A percentile compares a stretch with the other conserved stretches of the same genome.
Evolutionary conservation across 2,113 vertebrate genomes (phyloP).

Genomic region (Puntigrus tetrazona): DNA sequence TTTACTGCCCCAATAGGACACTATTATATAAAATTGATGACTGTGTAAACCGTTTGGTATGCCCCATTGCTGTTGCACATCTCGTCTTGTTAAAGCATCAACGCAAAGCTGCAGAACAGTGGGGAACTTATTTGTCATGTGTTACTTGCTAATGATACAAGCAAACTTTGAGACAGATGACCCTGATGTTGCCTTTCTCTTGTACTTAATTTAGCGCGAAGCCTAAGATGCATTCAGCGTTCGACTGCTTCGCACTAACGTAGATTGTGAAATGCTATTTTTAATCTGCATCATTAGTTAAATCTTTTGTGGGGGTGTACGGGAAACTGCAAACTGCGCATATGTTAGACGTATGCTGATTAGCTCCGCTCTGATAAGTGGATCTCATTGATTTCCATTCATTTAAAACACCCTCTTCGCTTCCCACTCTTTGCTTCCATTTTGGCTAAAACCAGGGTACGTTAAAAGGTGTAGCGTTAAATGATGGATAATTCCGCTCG

Average conservation of each 20-base stretch:
- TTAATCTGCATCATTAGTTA: constrained; percentile 13
- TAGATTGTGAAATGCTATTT: constrained; percentile 31
- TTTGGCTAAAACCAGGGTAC: not conserved
- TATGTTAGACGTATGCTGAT: constrained; percentile 14
- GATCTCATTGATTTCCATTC: constrained; percentile 22
- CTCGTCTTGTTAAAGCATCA: constrained; percentile 27
- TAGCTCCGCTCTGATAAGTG: constrained; percentile 7
- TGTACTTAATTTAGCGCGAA: not conserved
- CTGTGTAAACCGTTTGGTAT: constrained; percentile 40
- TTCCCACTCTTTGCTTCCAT: not conserved
- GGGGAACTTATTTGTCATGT: not conserved
- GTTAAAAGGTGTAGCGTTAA: constrained; percentile 15
- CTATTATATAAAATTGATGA: constrained; percentile 50
- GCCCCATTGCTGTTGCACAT: constrained; percentile 22
- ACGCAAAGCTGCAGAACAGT: constrained; percentile 15
- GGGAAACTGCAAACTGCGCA: not conserved
- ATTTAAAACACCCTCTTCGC: constrained; percentile 4
- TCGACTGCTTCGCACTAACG: not conserved
- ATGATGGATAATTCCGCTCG: not conserved
- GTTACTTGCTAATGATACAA: constrained; percentile 30
- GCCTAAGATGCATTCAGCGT: not conserved
- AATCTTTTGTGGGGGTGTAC: not conserved
- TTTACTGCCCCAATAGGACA: constrained; percentile 39
- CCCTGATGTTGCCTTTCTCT: not conserved
- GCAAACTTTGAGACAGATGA: constrained; percentile 36